Percentiles rank a stretch among this genome's conserved stretches.
These are phyloP conservation scores for Brachionus asplanchnoidis DNA, from an alignment of 1,140 invertebrate genomes.

Conservation along the genomic window DNA sequence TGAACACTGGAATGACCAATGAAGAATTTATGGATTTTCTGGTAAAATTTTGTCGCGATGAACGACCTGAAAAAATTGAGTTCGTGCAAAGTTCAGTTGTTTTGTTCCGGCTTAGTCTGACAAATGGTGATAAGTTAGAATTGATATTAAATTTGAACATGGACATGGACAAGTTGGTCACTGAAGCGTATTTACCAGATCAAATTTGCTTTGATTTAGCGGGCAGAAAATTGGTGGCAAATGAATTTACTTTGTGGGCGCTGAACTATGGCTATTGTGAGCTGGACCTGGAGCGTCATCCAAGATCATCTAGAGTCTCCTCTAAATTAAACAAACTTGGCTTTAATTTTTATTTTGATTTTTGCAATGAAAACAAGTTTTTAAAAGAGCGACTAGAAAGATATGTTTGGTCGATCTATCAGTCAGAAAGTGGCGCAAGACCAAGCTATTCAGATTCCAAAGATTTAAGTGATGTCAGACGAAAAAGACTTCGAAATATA, in stretches of 20 bases:
- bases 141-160: conserved; percentile 9
- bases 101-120: neutral
- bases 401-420: neutral
- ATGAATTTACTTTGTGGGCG: conserved; percentile 3
- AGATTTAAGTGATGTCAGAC: too few species aligned
- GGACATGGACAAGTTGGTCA: neutral
- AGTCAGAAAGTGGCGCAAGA: neutral
- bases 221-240: neutral
- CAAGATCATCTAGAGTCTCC: neutral
- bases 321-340: conserved; percentile 8
- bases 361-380: neutral
- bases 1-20: conserved; percentile 10
- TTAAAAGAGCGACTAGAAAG: conserved; percentile 23
- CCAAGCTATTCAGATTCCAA: neutral
- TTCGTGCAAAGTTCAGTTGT: neutral
- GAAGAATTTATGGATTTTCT: conserved; percentile 21
- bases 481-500: too few species aligned
- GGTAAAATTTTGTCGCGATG: neutral
- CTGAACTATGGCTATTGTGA: neutral
- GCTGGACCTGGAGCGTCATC: neutral
- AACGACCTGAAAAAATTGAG: neutral
- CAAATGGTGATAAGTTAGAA: neutral
- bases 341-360: conserved; percentile 37
- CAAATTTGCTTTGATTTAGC: neutral
- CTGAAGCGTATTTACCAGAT: neutral